phyloP scores from a whole-genome alignment of 2,113 vertebrate genomes.

The Nothocercus nigrocapillus region DNA sequence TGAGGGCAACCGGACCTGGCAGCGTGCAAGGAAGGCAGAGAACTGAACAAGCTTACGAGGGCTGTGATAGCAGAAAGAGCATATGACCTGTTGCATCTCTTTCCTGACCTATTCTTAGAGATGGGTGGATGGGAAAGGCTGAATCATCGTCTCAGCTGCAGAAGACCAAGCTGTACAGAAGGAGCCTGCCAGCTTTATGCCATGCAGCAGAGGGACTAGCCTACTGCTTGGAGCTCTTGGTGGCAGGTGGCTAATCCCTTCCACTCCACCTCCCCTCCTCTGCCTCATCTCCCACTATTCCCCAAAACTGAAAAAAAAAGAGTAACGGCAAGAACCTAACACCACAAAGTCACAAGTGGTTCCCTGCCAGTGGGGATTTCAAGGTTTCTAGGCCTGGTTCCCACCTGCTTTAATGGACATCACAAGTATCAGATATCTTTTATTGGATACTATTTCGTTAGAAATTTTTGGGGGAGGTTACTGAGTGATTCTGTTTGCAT shows the following conservation, averaged over 20 bases:
- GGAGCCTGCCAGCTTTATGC: slow-evolving; percentile 36
- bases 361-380: neutral
- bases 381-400: neutral
- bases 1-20: neutral
- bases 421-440: neutral
- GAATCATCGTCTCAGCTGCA: slow-evolving; percentile 63
- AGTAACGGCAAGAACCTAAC: neutral
- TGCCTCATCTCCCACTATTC: neutral
- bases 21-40: neutral
- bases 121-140: slow-evolving; percentile 61
- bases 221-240: neutral
- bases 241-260: slow-evolving; percentile 45
- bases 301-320: neutral
- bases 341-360: neutral
- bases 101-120: slow-evolving; percentile 57
- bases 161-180: slow-evolving; percentile 42
- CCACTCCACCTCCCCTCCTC: slow-evolving; percentile 11
- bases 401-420: neutral
- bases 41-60: neutral
- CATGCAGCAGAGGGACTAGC: slow-evolving; percentile 36
- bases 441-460: neutral
- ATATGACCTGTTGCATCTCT: slow-evolving; percentile 47
- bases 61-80: slow-evolving; percentile 34
- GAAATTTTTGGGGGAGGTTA: neutral
- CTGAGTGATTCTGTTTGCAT: neutral